Base-by-base conservation (phyloP, 2,888 invertebrate genomes). In the Caradrina clavipalpis region DNA sequence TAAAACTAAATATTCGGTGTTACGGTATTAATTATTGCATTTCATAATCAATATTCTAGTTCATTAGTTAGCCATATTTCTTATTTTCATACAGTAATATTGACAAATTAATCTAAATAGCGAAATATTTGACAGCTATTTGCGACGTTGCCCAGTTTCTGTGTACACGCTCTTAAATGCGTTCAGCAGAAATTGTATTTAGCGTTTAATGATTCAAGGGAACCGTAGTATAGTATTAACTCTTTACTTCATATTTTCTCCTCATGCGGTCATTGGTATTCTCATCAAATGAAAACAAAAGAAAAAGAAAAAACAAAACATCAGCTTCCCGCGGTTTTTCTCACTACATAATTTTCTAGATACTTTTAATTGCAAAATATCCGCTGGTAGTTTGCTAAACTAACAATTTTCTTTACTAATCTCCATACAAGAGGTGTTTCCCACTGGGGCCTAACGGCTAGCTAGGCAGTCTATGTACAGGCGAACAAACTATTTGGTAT, bases 401-500 rank as follows among this genome's bases (percentile, higher is more conserved):
- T 74, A 83, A 76, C 77, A 85, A 85, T 84, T 84, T 84, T 76
- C 85, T 64, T 54, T 1, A 56, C 69, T 49, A 75, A 83, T 83
- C 85, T 83, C 72, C 85, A 85, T 81, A 83, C 80, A 83, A 85
- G 68, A 61, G 74, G 47, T 69, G 59, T 73, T 84, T 85, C 81
- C 71, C 86, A 82, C 77, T 72, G 50, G 60, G 7, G 53, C 17
- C 65, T 70, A 82, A 31, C 75, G 17, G 17, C 49, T 45, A 55
- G 72, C 63, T 73, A 74, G 50, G 51, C n/a, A 22, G 26, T 17
- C 19, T 39, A 54, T 13, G 64, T 68, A 45, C 45, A 17, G 45
- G 1, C 6, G 45, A 45, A 45, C 45, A 45, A 45, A 17, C 15
- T 45, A 45, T 17, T 45, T 17, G 45, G 17, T 45, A 11, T 17